A percentile compares a stretch with the other conserved stretches of the same genome.
These are phyloP conservation scores for Ypsolopha sequella DNA, from an alignment of 2,888 invertebrate species.

Conservation along the genomic window DNA sequence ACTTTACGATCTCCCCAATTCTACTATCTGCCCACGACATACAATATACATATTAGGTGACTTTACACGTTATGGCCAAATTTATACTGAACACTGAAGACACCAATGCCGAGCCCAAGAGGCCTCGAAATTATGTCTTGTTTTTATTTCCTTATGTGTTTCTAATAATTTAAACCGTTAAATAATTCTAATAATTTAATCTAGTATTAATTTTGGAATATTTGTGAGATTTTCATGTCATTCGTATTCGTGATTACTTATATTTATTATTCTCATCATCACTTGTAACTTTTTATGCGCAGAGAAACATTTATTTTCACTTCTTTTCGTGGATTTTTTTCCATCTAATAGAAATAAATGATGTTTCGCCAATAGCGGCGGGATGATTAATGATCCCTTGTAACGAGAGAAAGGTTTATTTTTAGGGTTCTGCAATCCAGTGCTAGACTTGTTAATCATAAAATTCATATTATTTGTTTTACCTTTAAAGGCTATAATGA, in stretches of 20 bases:
- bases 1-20: no score
- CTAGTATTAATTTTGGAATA: neutral
- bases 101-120: no score
- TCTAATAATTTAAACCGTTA: no score
- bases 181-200: neutral
- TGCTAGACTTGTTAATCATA: no score
- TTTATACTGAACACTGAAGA: no score
- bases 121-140: no score
- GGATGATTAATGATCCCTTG: slow-evolving; percentile 28
- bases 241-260: neutral
- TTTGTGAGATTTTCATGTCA: neutral
- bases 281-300: neutral
- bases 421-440: neutral
- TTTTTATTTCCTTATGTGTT: no score
- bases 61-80: no score
- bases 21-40: no score
- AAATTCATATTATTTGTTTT: no score
- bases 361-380: slow-evolving; percentile 17
- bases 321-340: neutral
- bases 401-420: neutral
- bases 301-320: neutral
- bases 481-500: no score
- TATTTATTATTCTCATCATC: neutral
- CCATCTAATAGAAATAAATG: slow-evolving; percentile 38
- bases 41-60: no score